Base-by-base conservation (phyloP, 2,888 invertebrate species). In the Callimorpha dominula region DNA sequence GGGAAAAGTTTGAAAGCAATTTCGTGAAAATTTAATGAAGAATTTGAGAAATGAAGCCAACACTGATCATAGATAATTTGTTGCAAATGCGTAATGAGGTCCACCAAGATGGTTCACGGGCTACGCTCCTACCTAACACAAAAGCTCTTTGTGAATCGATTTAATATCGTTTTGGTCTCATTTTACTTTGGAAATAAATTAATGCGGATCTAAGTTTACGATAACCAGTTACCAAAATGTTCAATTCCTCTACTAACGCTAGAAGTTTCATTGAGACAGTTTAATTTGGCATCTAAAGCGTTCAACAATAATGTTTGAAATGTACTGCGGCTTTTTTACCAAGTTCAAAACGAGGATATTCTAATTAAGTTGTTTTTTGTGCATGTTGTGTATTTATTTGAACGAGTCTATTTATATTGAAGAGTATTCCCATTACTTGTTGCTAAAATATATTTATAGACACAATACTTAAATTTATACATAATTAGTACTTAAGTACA, bases 1-100 rank as follows among this genome's bases (percentile, higher is more conserved):
- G 86, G 92, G 92, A 93, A 94, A 94, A 95, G 92, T 94, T 95
- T 86, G 90, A 90, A 92, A 93, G 94, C 92, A 92, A 94, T 95
- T 94, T 91, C 90, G 89, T 95, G 92, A 94, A 95, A 94, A 93
- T 95, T 94, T 95, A 93, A 95, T 93, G 91, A 88, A 92, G 91
- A 90, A 92, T 94, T 94, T 93, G 88, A 89, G 89, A 93, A 93
- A 92, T 89, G 91, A 91, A 92, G 92, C 90, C 90, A 91, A 91
- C 91, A 92, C 89, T 89, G 90, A 90, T 93, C 90, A 94, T 93
- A 92, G 91, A 90, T 94, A 93, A 94, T 93, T 94, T 93, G 93
- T 92, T 91, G 82, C 88, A 88, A 93, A 93, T 93, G 91, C 90
- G 88, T 88, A 90, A 93, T 92, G 88, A 91, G 88, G 89, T 88